Evolutionary conservation across 1,140 invertebrate genomes (phyloP).

Genomic region (Neuroterus valhalla): DNA sequence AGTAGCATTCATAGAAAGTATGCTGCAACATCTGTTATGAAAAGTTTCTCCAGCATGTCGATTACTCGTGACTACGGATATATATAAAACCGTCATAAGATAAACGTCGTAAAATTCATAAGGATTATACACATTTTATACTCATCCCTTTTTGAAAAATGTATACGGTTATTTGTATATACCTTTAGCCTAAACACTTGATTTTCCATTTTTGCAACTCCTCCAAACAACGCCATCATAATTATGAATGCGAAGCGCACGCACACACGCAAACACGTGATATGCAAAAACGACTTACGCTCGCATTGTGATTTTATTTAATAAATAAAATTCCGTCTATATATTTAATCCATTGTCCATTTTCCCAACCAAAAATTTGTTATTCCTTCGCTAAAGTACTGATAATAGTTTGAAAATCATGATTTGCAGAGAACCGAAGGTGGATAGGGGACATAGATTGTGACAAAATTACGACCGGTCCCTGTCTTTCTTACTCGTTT

Average conservation of each 20-base stretch:
- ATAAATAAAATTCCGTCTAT: conserved; percentile 67
- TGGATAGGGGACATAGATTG: no score
- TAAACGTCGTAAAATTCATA: conserved; percentile 54
- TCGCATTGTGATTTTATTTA: conserved; percentile 67
- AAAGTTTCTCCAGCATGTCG: conserved; percentile 57
- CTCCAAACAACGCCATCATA: conserved; percentile 53
- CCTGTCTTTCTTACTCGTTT: no score
- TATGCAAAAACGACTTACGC: conserved; percentile 65
- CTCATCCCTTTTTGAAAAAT: conserved; percentile 56
- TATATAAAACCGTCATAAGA: conserved; percentile 58
- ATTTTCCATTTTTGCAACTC: conserved; percentile 53
- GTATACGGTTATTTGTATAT: conserved; percentile 59
- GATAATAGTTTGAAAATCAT: no score
- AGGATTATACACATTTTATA: conserved; percentile 58
- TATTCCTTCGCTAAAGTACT: no score
- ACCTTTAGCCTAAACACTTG: conserved; percentile 51
- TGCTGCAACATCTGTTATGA: conserved; percentile 52
- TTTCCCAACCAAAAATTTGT: not conserved
- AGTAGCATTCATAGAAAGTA: conserved; percentile 57
- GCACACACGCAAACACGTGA: conserved; percentile 59
- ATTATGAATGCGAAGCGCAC: conserved; percentile 53
- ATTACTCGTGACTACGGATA: conserved; percentile 59
- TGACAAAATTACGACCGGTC: no score
- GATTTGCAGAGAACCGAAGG: no score
- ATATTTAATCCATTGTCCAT: conserved; percentile 38